Conservation (phyloP, 2,113 vertebrate species). For the Catharus bicknelli region DNA sequence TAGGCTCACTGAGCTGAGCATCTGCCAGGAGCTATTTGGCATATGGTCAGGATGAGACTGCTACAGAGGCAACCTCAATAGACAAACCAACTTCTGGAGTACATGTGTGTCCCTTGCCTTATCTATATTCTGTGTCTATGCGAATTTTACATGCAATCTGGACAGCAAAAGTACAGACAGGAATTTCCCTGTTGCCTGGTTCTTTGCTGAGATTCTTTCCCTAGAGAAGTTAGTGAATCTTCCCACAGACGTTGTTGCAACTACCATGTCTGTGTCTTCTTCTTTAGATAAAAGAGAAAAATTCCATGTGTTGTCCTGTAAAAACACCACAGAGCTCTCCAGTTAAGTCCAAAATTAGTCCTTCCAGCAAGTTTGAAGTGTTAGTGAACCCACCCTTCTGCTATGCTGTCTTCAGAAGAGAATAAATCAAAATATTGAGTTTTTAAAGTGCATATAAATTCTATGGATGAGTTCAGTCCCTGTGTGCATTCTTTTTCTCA, state of each 20-base stretch:
- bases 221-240: not conserved
- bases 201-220: not conserved
- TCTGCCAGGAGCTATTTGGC: slow-evolving; percentile 50
- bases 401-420: not conserved
- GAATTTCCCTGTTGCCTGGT: not conserved
- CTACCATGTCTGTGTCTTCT: not conserved
- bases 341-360: not conserved
- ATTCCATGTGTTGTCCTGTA: not conserved
- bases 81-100: slow-evolving; percentile 17
- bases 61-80: slow-evolving; percentile 14
- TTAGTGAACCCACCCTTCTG: not conserved
- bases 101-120: not conserved
- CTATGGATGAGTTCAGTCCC: not conserved
- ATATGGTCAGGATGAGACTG: not conserved
- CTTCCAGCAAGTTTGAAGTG: not conserved
- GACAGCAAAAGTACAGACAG: not conserved
- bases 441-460: not conserved
- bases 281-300: not conserved
- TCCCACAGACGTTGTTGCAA: not conserved
- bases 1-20: slow-evolving; percentile 16
- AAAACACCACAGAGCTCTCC: not conserved
- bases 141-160: not conserved
- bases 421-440: not conserved
- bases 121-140: not conserved
- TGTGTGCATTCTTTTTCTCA: not conserved